Percentiles rank a stretch among this genome's conserved stretches.
These are phyloP conservation scores for Tiliacea aurago DNA, from an alignment of 2,888 invertebrate genomes.

Conservation along the genomic window DNA sequence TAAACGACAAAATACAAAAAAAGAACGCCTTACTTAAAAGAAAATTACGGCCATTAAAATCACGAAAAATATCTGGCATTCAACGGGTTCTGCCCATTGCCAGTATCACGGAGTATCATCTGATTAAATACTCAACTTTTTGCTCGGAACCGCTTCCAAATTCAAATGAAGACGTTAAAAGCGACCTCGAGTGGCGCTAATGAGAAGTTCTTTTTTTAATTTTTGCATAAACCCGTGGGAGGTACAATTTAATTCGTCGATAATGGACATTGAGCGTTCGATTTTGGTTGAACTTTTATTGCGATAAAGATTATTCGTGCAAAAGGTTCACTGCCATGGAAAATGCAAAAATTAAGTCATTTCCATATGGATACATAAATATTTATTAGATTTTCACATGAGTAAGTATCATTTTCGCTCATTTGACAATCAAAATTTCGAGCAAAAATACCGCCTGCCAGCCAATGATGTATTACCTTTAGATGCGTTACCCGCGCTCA, in stretches of 20 bases:
- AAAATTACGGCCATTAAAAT: slow-evolving; percentile 57
- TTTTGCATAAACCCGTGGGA: slow-evolving; percentile 80
- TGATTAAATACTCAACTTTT: slow-evolving; percentile 65
- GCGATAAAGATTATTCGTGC: not conserved
- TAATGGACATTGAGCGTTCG: slow-evolving; percentile 62
- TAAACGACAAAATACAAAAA: slow-evolving; percentile 42
- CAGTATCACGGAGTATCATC: slow-evolving; percentile 56
- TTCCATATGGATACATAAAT: not conserved
- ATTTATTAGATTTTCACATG: not conserved
- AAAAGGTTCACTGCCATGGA: slow-evolving; percentile 17
- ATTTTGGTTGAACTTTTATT: slow-evolving; percentile 41
- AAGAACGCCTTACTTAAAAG: slow-evolving; percentile 44
- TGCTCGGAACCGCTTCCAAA: slow-evolving; percentile 71
- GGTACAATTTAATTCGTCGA: slow-evolving; percentile 73
- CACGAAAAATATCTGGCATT: slow-evolving; percentile 55
- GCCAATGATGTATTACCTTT: too few relatives aligned
- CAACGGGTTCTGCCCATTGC: slow-evolving; percentile 53
- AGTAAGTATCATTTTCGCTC: not conserved
- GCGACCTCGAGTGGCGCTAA: slow-evolving; percentile 82
- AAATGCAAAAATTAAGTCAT: too few relatives aligned
- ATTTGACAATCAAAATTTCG: not conserved
- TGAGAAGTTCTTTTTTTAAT: slow-evolving; percentile 77
- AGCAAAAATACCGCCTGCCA: not conserved
- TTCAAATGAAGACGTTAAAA: slow-evolving; percentile 86
- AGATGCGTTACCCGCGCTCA: too few relatives aligned